Percentiles rank a stretch among this genome's conserved stretches.
Conservation (phyloP, 2,888 invertebrate species). For the Xanthia icteritia region DNA sequence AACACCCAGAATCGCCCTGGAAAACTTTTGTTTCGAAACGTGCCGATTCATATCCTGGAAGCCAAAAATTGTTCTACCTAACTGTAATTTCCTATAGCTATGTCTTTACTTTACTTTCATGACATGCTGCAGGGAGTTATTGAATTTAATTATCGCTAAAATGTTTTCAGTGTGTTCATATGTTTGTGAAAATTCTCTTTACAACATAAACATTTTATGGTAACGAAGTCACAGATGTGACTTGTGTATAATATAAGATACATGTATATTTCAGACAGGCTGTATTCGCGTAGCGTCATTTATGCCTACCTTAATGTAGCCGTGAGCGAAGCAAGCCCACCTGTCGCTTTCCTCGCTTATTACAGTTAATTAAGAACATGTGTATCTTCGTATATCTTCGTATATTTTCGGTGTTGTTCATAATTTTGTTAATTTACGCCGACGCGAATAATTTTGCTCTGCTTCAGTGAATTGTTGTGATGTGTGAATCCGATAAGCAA, state of each 20-base stretch:
- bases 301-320: slow-evolving; percentile 25
- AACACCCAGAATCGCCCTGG: neutral
- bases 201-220: slow-evolving; percentile 28
- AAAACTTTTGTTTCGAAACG: slow-evolving; percentile 4
- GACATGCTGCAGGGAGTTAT: neutral
- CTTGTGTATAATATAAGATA: slow-evolving; percentile 9
- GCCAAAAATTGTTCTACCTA: neutral
- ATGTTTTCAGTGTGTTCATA: neutral
- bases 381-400: neutral
- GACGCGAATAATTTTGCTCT: slow-evolving; percentile 14
- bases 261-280: slow-evolving; percentile 14
- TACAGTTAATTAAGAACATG: slow-evolving; percentile 51
- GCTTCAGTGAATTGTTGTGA: neutral
- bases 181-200: neutral
- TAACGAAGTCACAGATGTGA: slow-evolving; percentile 39
- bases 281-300: slow-evolving; percentile 26
- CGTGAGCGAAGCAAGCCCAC: slow-evolving; percentile 26
- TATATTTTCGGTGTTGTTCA: slow-evolving; percentile 37
- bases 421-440: slow-evolving; percentile 21
- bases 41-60: neutral
- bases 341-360: slow-evolving; percentile 39
- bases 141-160: neutral
- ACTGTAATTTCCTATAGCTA: neutral
- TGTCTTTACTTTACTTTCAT: neutral
- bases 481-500: slow-evolving; percentile 1